Base-by-base conservation (phyloP, 2,113 vertebrate species). In the Oplegnathus fasciatus region DNA sequence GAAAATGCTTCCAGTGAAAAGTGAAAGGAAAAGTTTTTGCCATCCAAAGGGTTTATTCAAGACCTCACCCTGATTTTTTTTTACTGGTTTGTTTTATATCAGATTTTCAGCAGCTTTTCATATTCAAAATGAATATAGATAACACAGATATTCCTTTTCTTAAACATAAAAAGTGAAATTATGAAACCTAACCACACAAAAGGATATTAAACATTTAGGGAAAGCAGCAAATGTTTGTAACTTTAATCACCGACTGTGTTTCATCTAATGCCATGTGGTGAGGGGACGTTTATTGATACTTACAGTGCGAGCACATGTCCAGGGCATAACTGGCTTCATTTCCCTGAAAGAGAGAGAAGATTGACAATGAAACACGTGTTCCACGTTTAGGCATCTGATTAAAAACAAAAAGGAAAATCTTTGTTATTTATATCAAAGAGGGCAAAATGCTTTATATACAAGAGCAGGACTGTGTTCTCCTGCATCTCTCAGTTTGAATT, bases 271-370 rank as follows among this genome's bases (percentile, higher is more conserved):
- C 7, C 18, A 34, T 46, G 40, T 32, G 44, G 18, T 60, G 22
- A 7, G 7, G 30, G 30, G 46, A 17, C 8, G 6, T 70, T 48
- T 14, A 15, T 2, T 14, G 57, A 57, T 94, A 99, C 98, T 99
- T 96, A 99, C 98, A 99, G 95, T 99, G 97, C 0, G 98, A 97
- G 96, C 98, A 99, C 98, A 99, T 99, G 94, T 99, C 98, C 97
- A 99, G 95, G 57, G 98, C 97, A 65, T 98, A 99, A 93, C 98
- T 98, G 92, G 97, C 97, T 94, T 99, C 98, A 95, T 99, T 99
- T 96, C 98, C 98, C 98, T 99, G 93, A 78, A 95, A 94, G 57
- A 83, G 22, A 68, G 48, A 67, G 28, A 85, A 91, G 34, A 78
- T 17, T 9, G 13, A 85, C 9, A n/a, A 44, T 18, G 4, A 80